phyloP scores from a whole-genome alignment of 2,797 vertebrate genomes.

The Knipowitschia caucasica region DNA sequence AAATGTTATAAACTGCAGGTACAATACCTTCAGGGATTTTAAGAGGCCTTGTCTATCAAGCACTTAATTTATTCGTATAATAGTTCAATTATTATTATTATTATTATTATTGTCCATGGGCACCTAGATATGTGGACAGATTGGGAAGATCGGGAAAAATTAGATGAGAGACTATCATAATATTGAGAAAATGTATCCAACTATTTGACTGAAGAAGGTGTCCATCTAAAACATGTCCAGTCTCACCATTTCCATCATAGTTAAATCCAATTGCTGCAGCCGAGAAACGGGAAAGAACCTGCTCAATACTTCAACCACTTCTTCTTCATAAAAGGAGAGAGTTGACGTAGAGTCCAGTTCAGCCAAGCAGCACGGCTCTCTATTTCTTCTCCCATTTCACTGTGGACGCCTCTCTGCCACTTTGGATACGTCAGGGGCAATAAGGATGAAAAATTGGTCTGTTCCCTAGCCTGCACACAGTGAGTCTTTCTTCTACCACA shows the following conservation, averaged over 20 bases:
- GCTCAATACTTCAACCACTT: conserved; percentile 14
- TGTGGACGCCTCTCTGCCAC: conserved; percentile 69
- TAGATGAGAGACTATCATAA: too few relatives aligned
- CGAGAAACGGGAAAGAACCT: conserved; percentile 31
- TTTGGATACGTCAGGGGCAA: conserved; percentile 84
- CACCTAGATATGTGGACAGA: too few relatives aligned
- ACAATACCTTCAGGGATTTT: too few relatives aligned
- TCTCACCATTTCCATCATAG: conserved; percentile 36
- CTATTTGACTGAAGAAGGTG: too few relatives aligned
- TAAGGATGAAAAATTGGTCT: conserved; percentile 91
- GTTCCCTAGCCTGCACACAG: conserved; percentile 58
- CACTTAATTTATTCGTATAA: too few relatives aligned
- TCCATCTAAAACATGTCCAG: conserved; percentile 26
- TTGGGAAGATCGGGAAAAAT: too few relatives aligned
- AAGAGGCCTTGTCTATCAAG: too few relatives aligned
- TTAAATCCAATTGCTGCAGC: conserved; percentile 60
- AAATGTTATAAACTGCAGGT: too few relatives aligned
- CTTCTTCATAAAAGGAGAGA: conserved; percentile 19
- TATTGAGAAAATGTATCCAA: too few relatives aligned
- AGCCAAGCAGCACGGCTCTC: conserved; percentile 31
- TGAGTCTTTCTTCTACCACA: conserved; percentile 57
- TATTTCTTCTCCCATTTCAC: conserved; percentile 30
- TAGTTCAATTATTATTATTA: too few relatives aligned
- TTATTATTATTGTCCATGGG: too few relatives aligned
- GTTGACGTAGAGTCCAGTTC: conserved; percentile 26